Percentiles rank a stretch among this genome's conserved stretches.
Conservation (phyloP, 1,140 invertebrate species). For the Pseudoatta argentina region DNA sequence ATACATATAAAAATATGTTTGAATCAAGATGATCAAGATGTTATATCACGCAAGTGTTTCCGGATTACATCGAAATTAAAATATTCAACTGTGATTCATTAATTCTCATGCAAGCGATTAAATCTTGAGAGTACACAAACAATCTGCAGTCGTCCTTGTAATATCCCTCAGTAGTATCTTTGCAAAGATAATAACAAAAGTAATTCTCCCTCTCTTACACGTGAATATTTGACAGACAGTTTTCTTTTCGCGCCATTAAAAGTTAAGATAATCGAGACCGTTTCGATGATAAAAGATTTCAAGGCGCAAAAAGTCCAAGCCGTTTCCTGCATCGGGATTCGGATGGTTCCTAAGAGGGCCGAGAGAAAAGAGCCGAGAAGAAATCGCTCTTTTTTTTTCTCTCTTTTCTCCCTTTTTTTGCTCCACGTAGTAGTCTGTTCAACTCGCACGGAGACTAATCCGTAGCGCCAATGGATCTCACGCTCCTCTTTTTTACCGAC, state of each 20-base stretch:
- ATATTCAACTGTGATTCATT: neutral
- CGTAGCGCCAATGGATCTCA: conserved; percentile 73
- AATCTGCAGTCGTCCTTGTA: neutral
- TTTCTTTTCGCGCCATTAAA: conserved; percentile 27
- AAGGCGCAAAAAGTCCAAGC: conserved; percentile 66
- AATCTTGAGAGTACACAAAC: neutral
- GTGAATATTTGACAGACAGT: conserved; percentile 18
- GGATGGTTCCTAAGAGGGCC: conserved; percentile 45
- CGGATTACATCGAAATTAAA: neutral
- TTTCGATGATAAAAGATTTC: conserved; percentile 48
- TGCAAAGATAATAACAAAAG: neutral
- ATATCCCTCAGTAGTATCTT: neutral
- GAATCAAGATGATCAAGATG: neutral
- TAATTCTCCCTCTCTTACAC: neutral
- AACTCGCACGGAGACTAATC: conserved; percentile 69
- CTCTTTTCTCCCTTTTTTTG: conserved; percentile 28
- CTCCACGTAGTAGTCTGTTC: conserved; percentile 34
- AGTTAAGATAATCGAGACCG: conserved; percentile 44
- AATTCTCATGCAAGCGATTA: neutral
- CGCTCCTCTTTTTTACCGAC: conserved; percentile 65
- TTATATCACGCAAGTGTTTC: neutral
- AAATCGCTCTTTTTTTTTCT: conserved; percentile 47
- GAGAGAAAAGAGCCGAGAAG: conserved; percentile 62
- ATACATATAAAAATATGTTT: neutral
- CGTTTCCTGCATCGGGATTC: conserved; percentile 66